These are phyloP conservation scores for Trypoxylus dichotomus DNA, from an alignment of 1,140 invertebrate species.

Conservation along the genomic window DNA sequence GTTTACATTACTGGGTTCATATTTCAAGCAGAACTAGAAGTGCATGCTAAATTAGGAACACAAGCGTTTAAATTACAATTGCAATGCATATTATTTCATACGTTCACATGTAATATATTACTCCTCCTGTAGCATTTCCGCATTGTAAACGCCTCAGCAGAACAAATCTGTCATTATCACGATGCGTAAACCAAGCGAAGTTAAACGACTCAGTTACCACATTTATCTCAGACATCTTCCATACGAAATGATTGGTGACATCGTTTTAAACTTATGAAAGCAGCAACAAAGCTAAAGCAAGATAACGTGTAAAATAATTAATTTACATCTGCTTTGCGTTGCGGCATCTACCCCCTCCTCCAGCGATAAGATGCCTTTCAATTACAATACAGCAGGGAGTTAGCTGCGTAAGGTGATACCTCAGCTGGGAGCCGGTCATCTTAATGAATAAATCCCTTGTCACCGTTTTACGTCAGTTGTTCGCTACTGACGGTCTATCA, in stretches of 20 bases:
- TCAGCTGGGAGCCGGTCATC: not conserved
- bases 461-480: not conserved
- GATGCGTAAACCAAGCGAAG: not conserved
- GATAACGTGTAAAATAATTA: slow-evolving; percentile 1
- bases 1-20: no score
- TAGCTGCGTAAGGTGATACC: not conserved
- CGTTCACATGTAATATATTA: not conserved
- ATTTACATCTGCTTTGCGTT: not conserved
- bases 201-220: not conserved
- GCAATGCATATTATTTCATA: not conserved
- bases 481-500: not conserved
- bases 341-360: not conserved
- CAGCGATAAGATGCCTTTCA: not conserved
- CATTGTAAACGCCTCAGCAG: not conserved
- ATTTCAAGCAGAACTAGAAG: no score
- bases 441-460: not conserved
- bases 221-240: not conserved
- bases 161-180: not conserved
- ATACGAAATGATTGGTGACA: not conserved
- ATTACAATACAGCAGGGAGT: not conserved
- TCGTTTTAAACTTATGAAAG: not conserved
- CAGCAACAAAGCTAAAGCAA: not conserved
- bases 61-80: no score
- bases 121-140: no score
- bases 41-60: no score